phyloP scores from a whole-genome alignment of 2,113 vertebrate genomes.

The Oncorhynchus tshawytscha region DNA sequence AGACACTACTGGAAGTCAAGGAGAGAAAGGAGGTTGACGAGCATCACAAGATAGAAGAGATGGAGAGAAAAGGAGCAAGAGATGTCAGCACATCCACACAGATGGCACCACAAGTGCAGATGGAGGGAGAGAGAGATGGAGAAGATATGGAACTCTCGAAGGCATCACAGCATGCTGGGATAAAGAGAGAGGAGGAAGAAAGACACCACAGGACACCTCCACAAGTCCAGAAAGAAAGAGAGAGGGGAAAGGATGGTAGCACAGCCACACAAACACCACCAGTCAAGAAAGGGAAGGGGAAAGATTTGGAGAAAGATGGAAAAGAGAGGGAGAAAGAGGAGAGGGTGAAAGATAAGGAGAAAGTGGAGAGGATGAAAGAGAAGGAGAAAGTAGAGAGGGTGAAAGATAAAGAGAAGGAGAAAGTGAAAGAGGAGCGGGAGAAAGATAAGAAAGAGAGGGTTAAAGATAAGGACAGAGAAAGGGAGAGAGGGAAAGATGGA shows the following conservation, averaged over 20 bases:
- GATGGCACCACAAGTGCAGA: slow-evolving; percentile 20
- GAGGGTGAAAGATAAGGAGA: slow-evolving; percentile 52
- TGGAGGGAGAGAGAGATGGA: neutral
- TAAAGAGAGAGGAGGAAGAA: slow-evolving; percentile 52
- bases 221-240: slow-evolving; percentile 47
- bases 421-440: slow-evolving; percentile 69
- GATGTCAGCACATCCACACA: slow-evolving; percentile 12
- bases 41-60: slow-evolving; percentile 17
- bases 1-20: slow-evolving; percentile 34
- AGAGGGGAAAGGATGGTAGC: slow-evolving; percentile 54
- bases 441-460: slow-evolving; percentile 50
- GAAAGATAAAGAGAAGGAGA: slow-evolving; percentile 59
- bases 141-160: slow-evolving; percentile 28
- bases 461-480: slow-evolving; percentile 36
- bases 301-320: slow-evolving; percentile 33
- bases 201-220: slow-evolving; percentile 38
- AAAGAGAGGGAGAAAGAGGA: slow-evolving; percentile 30
- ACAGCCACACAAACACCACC: slow-evolving; percentile 30
- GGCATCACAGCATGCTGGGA: slow-evolving; percentile 46
- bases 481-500: slow-evolving; percentile 51
- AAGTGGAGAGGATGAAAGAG: slow-evolving; percentile 42
- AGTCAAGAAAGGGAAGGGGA: slow-evolving; percentile 57
- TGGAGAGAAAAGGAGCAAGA: slow-evolving; percentile 6
- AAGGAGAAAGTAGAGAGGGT: slow-evolving; percentile 53
- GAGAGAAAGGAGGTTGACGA: slow-evolving; percentile 22